Base-by-base conservation (phyloP, 2,797 vertebrate genomes). In the Thamnophis elegans region DNA sequence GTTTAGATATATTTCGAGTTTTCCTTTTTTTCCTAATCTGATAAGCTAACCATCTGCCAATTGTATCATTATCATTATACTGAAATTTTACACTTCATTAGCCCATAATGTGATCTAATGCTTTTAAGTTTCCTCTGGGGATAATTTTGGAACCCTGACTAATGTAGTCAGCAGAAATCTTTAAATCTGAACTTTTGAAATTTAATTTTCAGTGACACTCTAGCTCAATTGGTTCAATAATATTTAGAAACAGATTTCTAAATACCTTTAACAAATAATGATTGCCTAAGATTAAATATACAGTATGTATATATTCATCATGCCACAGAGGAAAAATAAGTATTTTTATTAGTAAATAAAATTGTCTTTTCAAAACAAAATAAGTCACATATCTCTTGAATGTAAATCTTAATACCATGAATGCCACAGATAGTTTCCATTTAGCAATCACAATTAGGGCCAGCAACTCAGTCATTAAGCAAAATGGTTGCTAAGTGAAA, bases 51-150 rank as follows among this genome's bases (percentile, higher is more conserved):
- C n/a, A n/a, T n/a, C n/a, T n/a, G n/a, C n/a, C n/a, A n/a, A n/a
- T n/a, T n/a, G n/a, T n/a, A n/a, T n/a, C n/a, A n/a, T n/a, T n/a
- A 95, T 93, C 94, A 96, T 97, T 95, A 96, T 73, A 89, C 28
- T 95, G 94, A 94, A 93, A 96, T 97, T 94, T 96, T 95, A 93
- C 95, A 97, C 95, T 91, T 94, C 91, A 96, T 97, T 97, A 96
- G 93, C 87, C 93, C 94, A 96, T 92, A 93, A 94, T 90, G 92
- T 59, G 90, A 95, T 95, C 94, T 94, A 94, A 51, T 94, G 92
- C 92, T 94, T 96, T 92, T 95, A 93, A 86, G 59, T 60, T 91
- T 95, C 95, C 93, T 82, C 88, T 68, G 59, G 85, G 92, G 94
- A 94, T 92, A 55, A 97, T 68, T 73, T 73, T 73, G 65, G 65